These are phyloP conservation scores for Myathropa florea DNA, from an alignment of 2,888 invertebrate species.

Conservation along the genomic window DNA sequence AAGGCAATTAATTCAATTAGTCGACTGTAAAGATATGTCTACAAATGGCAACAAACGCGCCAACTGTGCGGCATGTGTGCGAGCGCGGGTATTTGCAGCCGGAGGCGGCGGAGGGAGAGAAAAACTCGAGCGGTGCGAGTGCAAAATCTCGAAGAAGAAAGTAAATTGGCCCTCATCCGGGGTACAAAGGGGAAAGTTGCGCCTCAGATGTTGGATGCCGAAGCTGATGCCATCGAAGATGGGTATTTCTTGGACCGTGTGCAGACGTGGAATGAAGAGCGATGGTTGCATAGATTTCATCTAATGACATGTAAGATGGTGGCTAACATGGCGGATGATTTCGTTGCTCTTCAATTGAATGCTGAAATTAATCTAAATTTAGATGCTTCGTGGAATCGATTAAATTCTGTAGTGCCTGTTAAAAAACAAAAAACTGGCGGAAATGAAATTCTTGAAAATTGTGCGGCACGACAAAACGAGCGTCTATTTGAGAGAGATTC, in stretches of 20 bases:
- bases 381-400: not conserved
- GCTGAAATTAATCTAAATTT: constrained; percentile 38
- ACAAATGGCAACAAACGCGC: constrained; percentile 33
- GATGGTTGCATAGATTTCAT: constrained; percentile 28
- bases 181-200: constrained; percentile 58
- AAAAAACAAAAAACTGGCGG: no score
- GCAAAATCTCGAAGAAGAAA: constrained; percentile 45
- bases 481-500: no score
- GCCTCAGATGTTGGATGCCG: not conserved
- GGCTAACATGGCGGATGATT: not conserved
- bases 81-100: not conserved
- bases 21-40: constrained; percentile 57
- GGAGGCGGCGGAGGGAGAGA: not conserved
- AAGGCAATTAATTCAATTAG: constrained; percentile 64
- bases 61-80: not conserved
- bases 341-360: constrained; percentile 12
- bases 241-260: constrained; percentile 1
- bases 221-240: not conserved
- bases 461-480: no score
- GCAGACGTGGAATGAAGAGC: constrained; percentile 9
- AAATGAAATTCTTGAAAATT: no score
- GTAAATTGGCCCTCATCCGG: constrained; percentile 61
- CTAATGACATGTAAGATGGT: constrained; percentile 10
- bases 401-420: not conserved
- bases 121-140: no score